Base-by-base conservation (phyloP, 2,797 vertebrate species). In the Syngnathus acus region DNA sequence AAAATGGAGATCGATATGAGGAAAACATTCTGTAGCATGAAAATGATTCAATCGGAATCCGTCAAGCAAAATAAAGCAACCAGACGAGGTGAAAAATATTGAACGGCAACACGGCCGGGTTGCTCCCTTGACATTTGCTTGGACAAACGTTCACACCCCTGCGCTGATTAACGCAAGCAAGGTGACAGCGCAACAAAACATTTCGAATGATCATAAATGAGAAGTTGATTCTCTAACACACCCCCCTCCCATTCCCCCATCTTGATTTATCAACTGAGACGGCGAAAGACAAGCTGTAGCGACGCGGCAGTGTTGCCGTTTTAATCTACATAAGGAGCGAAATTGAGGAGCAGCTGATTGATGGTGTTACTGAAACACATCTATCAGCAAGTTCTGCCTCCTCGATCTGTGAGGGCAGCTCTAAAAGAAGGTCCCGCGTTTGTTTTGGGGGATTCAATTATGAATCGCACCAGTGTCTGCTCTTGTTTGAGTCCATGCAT, bases 281-380 rank as follows among this genome's bases (percentile, higher is more conserved):
- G 47, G 69, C 72, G 74, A 80, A 76, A 73, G 69, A 72, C 70
- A 2, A 57, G 72, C 68, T 55, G 78, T 19, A 69, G 74, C 40
- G 72, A 77, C 21, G 58, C n/a, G 9, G 19, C 17, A n/a, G 19
- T 73, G 66, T 71, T 77, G 70, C 64, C 13, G n/a, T 72, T 83
- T 79, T 75, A 74, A 82, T 80, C 75, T 69, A 74, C 65, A 76
- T 76, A n/a, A 78, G 72, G 65, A 77, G 65, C 72, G 62, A 74
- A 85, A 81, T 68, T 78, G 72, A 40, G 71, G 66, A 73, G 43
- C 45, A 40, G 75, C 75, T 82, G 79, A 90, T 87, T 84, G 79
- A 77, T 76, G 64, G 8, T 69, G 70, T 64, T 75, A 62, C 39
- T 54, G 73, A 43, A 73, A 76, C 70, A 74, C 65, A 80, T 84